Base-by-base conservation (phyloP, 1,140 invertebrate species). In the Oncopeltus fasciatus region DNA sequence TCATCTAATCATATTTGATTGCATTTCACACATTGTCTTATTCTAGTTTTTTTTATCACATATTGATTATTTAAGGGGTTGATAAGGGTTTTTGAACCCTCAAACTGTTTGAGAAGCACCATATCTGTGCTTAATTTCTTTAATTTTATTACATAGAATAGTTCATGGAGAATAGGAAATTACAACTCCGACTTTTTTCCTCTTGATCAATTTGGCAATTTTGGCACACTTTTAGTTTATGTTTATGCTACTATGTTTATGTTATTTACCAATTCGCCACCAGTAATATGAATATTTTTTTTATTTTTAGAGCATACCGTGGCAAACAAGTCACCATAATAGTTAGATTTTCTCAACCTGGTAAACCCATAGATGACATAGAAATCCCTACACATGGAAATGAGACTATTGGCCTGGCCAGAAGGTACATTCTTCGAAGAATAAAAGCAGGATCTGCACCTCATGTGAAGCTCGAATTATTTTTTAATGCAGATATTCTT, bases 371-470 rank as follows among this genome's bases (percentile, higher is more conserved):
- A 24, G 94, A 97, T 66, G 94, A 97, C 72, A 80, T 95, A 67
- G 93, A 97, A 72, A 76, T 98, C 47, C 87, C 83, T 70, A 95
- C 92, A 49, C 95, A 98, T 75, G 88, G 85, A 53, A 96, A 97
- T 72, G 94, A 98, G 71, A 96, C 92, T 2, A 75, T 95, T 61
- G 85, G 86, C 61, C 84, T 87, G 47, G 76, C 95, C 59, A 78
- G 89, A 62, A 75, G 88, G 63, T 83, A 87, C 67, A 83, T 93
- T 67, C 72, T 91, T 59, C 77, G 83, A 62, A 74, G 82, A 66
- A 81, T 91, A 65, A 90, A 90, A 73, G 74, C 75, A 4, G 81
- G 79, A 66, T 74, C 82, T 9, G 76, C 79, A n/a, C 78, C 80
- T 60, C 74, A 85, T 69, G 82, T 87, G 14, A 94, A 95, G 76